Base-by-base conservation (phyloP, 1,140 invertebrate species). In the Ctenoplectra terminalis region DNA sequence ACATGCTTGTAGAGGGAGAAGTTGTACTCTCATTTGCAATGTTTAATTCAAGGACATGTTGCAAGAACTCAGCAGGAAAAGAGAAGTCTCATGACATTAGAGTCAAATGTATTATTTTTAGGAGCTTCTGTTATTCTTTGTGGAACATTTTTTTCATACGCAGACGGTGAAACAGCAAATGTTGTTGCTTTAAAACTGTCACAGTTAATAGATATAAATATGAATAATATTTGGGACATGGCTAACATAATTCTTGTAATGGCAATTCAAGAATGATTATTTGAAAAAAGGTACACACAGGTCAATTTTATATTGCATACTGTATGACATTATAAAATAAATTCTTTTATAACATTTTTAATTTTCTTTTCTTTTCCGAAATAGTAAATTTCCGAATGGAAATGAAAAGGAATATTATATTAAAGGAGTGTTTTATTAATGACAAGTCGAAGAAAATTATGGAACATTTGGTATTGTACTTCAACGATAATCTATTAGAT, bases 121-220 rank as follows among this genome's bases (percentile, higher is more conserved):
- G 76, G 70, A 15, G 85, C 82, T 26, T 81, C 78, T 6, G 29
- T 87, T 20, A 31, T 87, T 8, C 79, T 85, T 26, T 88, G 87
- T 26, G 56, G 72, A 13, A 82, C 75, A 29, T 87, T 79, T 2
- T 82, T 87, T 43, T 63, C 46, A 1, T 70, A 50, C 4, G 26
- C 70, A 50, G 54, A 72, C 15, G 17, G 7, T 15, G 40, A n/a
- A 29, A 43, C 67, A 26, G 40, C 67, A 9, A 61, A 34, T 54
- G 13, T 76, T 43, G 56, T 87, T 20, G 26, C 76, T 7, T 23
- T 20, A 13, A 87, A 88, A 52, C 76, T 88, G 43, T 83, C 77
- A 13, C 31, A 87, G 26, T 80, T 87, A n/a, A 17, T 75, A 56
- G 48, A 76, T 54, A 60, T 84, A 48, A 61, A 37, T 0, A 1